Conservation (phyloP, 2,888 invertebrate species). For the Acleris laterana region DNA sequence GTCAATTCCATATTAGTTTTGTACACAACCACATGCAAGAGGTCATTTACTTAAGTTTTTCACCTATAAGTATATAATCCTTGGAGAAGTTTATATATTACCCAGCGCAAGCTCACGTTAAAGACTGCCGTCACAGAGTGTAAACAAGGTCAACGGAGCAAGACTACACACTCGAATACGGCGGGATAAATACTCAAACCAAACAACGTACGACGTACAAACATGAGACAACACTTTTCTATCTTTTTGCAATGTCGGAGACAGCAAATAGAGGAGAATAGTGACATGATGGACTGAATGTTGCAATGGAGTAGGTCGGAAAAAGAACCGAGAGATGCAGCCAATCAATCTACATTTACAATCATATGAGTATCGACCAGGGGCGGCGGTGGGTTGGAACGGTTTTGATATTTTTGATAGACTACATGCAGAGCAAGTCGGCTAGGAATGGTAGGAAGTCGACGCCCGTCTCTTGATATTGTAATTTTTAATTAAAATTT, state of each 20-base stretch:
- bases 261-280: slow-evolving; percentile 62
- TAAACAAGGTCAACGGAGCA: slow-evolving; percentile 26
- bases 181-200: slow-evolving; percentile 31
- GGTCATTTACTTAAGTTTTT: too few species aligned
- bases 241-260: slow-evolving; percentile 40
- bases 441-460: too few species aligned
- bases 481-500: too few species aligned
- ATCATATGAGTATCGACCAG: slow-evolving; percentile 79
- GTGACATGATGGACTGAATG: slow-evolving; percentile 67
- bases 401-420: slow-evolving; percentile 50
- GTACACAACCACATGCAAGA: too few species aligned
- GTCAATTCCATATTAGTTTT: too few species aligned
- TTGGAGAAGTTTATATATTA: too few species aligned
- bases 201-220: slow-evolving; percentile 29
- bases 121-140: slow-evolving; percentile 6
- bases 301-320: slow-evolving; percentile 54
- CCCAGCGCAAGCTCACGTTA: background rate
- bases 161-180: slow-evolving; percentile 17
- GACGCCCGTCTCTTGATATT: too few species aligned
- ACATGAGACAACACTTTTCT: slow-evolving; percentile 32
- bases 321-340: slow-evolving; percentile 74
- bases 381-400: slow-evolving; percentile 33
- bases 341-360: slow-evolving; percentile 83
- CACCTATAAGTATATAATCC: too few species aligned
- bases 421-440: background rate